These are phyloP conservation scores for Muraenolepis orangiensis DNA, from an alignment of 2,797 vertebrate species.

Conservation along the genomic window DNA sequence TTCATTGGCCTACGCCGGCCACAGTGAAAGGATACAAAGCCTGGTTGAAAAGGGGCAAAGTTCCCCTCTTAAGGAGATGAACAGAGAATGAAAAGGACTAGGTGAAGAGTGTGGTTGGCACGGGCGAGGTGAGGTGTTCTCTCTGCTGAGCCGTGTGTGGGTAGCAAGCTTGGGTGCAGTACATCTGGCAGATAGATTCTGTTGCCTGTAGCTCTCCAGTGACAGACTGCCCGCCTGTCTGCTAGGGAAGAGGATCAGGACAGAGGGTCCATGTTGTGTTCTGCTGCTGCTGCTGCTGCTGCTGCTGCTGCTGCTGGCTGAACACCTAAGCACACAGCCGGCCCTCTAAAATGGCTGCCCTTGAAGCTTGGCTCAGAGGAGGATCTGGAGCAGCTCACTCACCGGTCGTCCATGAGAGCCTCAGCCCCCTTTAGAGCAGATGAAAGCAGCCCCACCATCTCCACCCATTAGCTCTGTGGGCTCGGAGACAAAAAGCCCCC, in stretches of 20 bases:
- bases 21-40: too few species aligned
- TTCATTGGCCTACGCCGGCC: too few species aligned
- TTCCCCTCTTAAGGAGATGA: slow-evolving; percentile 54
- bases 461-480: slow-evolving; percentile 84
- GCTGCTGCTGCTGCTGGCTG: slow-evolving; percentile 61
- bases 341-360: slow-evolving; percentile 98
- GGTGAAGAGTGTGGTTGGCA: slow-evolving; percentile 56
- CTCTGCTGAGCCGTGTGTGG: slow-evolving; percentile 72
- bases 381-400: slow-evolving; percentile 90
- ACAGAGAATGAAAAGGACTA: slow-evolving; percentile 57
- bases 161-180: slow-evolving; percentile 63
- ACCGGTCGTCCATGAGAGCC: slow-evolving; percentile 85
- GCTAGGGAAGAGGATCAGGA: slow-evolving; percentile 79
- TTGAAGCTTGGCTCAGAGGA: slow-evolving; percentile 84
- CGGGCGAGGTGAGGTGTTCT: slow-evolving; percentile 63
- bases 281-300: slow-evolving; percentile 20
- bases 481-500: slow-evolving; percentile 75
- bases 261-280: slow-evolving; percentile 92
- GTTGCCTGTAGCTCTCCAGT: slow-evolving; percentile 75
- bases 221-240: slow-evolving; percentile 59
- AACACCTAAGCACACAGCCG: slow-evolving; percentile 78
- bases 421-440: slow-evolving; percentile 84
- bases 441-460: slow-evolving; percentile 88
- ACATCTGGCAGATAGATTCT: slow-evolving; percentile 80
- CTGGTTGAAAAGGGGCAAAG: too few species aligned